These are phyloP conservation scores for Tichodroma muraria DNA, from an alignment of 2,113 vertebrate species.

Conservation along the genomic window DNA sequence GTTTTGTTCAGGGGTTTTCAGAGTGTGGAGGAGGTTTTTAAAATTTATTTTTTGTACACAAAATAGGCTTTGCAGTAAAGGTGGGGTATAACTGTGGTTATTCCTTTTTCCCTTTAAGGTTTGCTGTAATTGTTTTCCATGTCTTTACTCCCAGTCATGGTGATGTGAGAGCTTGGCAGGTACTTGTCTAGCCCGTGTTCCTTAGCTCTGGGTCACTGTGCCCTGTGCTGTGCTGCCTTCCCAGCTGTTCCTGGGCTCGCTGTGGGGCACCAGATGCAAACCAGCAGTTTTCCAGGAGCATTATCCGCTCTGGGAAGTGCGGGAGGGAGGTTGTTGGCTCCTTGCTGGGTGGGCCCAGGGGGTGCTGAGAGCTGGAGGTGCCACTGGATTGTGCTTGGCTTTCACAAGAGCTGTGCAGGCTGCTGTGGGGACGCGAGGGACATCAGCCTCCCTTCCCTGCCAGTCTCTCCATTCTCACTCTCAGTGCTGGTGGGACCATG, in stretches of 20 bases:
- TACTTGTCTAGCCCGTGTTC: background rate
- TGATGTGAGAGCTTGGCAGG: background rate
- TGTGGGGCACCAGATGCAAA: background rate
- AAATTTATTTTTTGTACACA: background rate
- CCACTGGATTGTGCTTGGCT: too few relatives aligned
- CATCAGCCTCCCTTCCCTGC: background rate
- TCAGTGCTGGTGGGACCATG: background rate
- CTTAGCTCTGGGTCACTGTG: background rate
- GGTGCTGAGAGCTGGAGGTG: background rate
- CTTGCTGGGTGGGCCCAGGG: accelerated
- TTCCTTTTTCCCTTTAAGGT: background rate
- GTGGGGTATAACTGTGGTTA: background rate
- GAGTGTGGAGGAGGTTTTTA: too few relatives aligned
- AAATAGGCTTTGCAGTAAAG: background rate
- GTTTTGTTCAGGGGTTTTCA: background rate
- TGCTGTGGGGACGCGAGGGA: accelerated
- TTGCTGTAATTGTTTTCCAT: background rate
- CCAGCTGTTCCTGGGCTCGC: background rate
- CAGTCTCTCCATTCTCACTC: accelerated
- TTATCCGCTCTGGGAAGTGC: accelerated
- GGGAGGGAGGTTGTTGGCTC: background rate
- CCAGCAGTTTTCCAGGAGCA: background rate
- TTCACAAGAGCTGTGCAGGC: background rate
- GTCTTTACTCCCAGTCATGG: background rate
- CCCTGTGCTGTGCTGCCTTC: background rate